Base-by-base conservation (phyloP, 2,888 invertebrate species). In the Pyrrhosoma nymphula region DNA sequence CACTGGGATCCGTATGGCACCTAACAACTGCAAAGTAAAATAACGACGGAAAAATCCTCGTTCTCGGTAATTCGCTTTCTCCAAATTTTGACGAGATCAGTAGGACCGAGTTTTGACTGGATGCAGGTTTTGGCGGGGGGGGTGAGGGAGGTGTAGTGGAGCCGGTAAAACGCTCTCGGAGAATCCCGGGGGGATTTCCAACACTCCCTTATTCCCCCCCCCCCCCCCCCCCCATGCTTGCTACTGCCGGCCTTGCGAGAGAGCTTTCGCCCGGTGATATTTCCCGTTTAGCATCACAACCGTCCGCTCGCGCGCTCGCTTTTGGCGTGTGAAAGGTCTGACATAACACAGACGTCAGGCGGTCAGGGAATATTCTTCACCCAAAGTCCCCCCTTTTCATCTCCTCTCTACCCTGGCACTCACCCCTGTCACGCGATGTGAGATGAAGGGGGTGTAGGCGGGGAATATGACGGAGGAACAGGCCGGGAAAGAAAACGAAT, bases 291-390 rank as follows among this genome's bases (percentile, higher is more conserved):
- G 47, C 55, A 55, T 56, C 75, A 30, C 75, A 82, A 12, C 20
- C 20, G 16, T 20, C 39, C 88, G 47, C 35, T 18, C 89, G 35
- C 55, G 6, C 47, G 55, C 55, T 14, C 89, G 18, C 26, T 47
- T 89, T 89, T 12, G 89, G 89, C 89, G 89, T 55, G 89, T 26
- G 88, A 88, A 88, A 88, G 88, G 88, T 89, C 89, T 89, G 89
- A 89, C 56, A 89, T 56, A 89, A 89, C 89, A 55, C 35, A 89
- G 89, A 55, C 89, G 89, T 47, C 56, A 55, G 55, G 18, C 10
- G 23, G 35, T 69, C 69, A 69, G 69, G 75, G 75, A 82, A 82
- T 14, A 10, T 35, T 82, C 26, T 6, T 30, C 75, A 8, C 69
- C 69, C 69, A 20, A n/a, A 69, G 30, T 82, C 75, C 75, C 16